Evolutionary conservation across 2,113 vertebrate genomes (phyloP).

Genomic region (Scytalopus superciliaris): DNA sequence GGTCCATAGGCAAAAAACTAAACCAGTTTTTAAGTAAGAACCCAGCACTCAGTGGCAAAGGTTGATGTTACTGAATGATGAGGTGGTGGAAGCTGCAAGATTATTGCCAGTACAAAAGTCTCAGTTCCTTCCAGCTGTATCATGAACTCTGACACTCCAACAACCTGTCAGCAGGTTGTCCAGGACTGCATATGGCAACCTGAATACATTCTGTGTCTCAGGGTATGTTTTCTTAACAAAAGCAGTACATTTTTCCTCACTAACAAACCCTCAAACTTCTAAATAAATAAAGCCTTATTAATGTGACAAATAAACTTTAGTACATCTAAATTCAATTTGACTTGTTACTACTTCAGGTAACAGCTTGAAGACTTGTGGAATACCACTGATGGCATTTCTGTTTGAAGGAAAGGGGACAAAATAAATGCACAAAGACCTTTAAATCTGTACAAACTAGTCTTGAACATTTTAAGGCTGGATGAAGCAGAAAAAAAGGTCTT

Average conservation of each 20-base stretch:
- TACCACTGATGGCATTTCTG: background rate
- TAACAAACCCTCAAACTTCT: background rate
- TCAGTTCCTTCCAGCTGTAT: background rate
- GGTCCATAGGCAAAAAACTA: background rate
- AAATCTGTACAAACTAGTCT: background rate
- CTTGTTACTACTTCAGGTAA: background rate
- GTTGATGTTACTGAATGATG: background rate
- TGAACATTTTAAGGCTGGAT: background rate
- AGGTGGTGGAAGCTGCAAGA: background rate
- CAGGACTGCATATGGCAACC: background rate
- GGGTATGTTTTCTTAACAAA: background rate
- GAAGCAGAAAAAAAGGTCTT: background rate
- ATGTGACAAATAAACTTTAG: background rate
- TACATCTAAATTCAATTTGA: background rate
- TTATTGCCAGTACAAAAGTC: background rate
- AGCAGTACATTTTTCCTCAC: background rate
- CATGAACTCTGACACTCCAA: background rate
- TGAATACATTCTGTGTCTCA: background rate
- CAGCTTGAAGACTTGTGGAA: background rate
- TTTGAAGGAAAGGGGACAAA: background rate
- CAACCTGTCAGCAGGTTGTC: background rate
- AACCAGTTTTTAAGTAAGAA: background rate
- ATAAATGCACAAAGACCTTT: background rate
- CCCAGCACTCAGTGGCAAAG: background rate
- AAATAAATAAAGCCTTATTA: background rate